Evolutionary conservation across 2,797 vertebrate genomes (phyloP), one percentile per base, ranked within the genome.

Genomic region (Synanceia verrucosa): DNA sequence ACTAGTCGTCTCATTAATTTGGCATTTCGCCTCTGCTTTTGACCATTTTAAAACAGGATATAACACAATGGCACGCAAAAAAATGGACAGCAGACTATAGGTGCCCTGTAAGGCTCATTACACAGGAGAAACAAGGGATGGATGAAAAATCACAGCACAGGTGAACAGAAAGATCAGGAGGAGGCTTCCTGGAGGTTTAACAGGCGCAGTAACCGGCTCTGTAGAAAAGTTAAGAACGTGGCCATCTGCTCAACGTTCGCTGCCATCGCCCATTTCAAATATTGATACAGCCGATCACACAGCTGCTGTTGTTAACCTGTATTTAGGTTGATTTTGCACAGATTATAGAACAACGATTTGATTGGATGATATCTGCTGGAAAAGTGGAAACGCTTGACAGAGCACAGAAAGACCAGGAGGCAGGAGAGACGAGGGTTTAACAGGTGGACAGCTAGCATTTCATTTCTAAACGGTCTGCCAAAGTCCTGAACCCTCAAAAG

Each of bases 1-100:
- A 14, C 24, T 33, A 1, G 9, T 34, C 31, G 5, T 51, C 28
- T 44, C 44, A 73, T 61, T 66, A 70, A 56, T 13, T 41, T 76
- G 48, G 8, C 2, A 46, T 63, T 73, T 60, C 52, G 58, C 29
- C 48, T 56, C 73, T 70, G 36, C 28, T 43, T 75, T 36, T 50
- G 59, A 62, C 74, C 39, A 37, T 79, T 41, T 62, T 24, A 37
- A 5, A 68, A 55, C 24, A 24, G 16, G 34, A 46, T 55, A 46
- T 16, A 37, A 47, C 16, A 69, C 6, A 11, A 23, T 11, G 13
- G 5, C 23, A 57, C 50, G 26, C 5, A 48, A 55, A 46, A 2
- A 18, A 48, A 16, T n/a, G 13, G 19, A n/a, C 5, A 24, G 47
- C 53, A 46, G 43, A 36, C 19, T 18, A n/a, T n/a, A 28, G 16